Base-by-base conservation (phyloP, 2,113 vertebrate genomes). In the Oreochromis tanganicae region DNA sequence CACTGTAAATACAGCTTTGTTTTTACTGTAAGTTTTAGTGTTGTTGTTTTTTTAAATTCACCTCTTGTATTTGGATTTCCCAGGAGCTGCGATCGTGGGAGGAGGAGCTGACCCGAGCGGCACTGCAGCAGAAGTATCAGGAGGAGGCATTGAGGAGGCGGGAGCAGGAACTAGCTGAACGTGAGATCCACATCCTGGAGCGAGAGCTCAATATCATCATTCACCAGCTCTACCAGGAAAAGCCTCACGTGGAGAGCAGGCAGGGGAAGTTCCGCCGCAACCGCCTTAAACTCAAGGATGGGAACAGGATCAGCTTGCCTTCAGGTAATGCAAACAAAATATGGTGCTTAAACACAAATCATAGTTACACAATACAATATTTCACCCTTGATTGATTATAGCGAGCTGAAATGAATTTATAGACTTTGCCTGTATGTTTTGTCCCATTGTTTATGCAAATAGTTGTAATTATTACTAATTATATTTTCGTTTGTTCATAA, bases 191-290 rank as follows among this genome's bases (percentile, higher is more conserved):
- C 93, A 98, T 99, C 91, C 95, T 99, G 92, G 98, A 99, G 66
- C 95, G 98, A 8, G 98, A 99, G 84, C 98, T 99, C 86, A 98
- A 99, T 93, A 97, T 99, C 93, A 99, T 99, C 95, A 99, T 99
- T 89, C 98, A 99, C 96, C 98, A 99, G 94, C 96, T 99, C 68
- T 99, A 98, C 96, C 98, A 98, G 95, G 98, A 99, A 91, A 99
- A 99, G 93, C 98, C 98, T 24, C 97, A 96, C 1, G 98, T 99
- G 87, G 98, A 98, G 95, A 97, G 98, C 71, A 96, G 98, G 75
- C 99, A 99, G 95, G 98, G 98, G 86, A 99, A 98, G 93, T 99
- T 99, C 95, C 96, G 97, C 84, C 97, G 97, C 94, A 98, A 84
- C 93, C 97, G 98, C 21, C 97, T 99, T 29, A 99, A 98, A 93